Conservation (phyloP, 2,113 vertebrate genomes). For the Neotoma lepida region DNA sequence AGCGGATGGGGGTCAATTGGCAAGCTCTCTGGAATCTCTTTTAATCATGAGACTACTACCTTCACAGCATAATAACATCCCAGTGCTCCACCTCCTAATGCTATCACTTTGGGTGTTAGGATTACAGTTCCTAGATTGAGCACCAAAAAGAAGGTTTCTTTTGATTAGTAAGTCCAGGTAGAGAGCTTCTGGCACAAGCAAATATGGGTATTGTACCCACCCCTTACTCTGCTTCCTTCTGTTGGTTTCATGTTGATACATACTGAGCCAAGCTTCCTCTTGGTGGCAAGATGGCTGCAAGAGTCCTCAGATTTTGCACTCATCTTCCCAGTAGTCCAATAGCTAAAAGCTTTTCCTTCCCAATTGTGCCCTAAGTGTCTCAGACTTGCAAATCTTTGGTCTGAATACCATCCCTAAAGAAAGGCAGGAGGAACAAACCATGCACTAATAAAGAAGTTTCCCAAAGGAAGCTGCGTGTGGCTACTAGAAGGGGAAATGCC, state of each 20-base stretch:
- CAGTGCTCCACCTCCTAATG: neutral
- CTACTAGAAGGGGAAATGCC: neutral
- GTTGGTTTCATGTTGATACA: neutral
- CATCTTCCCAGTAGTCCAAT: neutral
- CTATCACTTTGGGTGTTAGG: neutral
- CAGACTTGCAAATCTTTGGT: neutral
- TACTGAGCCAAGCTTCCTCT: neutral
- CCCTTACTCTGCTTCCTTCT: neutral
- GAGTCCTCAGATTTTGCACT: neutral
- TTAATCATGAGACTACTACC: neutral
- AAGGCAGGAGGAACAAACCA: neutral
- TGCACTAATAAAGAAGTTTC: neutral
- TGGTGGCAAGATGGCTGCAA: neutral
- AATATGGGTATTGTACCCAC: rapidly evolving
- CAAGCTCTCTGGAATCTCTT: too few species aligned
- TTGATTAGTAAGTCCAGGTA: neutral
- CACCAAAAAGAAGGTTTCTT: neutral
- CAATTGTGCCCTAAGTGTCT: neutral
- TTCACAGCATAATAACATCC: neutral
- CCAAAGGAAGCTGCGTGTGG: neutral
- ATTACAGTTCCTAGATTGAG: neutral
- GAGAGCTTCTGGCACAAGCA: neutral
- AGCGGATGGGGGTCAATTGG: neutral
- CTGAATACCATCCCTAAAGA: neutral
- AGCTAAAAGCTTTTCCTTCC: neutral